Base-by-base conservation (phyloP, 2,888 invertebrate genomes). In the Lagria hirta region DNA sequence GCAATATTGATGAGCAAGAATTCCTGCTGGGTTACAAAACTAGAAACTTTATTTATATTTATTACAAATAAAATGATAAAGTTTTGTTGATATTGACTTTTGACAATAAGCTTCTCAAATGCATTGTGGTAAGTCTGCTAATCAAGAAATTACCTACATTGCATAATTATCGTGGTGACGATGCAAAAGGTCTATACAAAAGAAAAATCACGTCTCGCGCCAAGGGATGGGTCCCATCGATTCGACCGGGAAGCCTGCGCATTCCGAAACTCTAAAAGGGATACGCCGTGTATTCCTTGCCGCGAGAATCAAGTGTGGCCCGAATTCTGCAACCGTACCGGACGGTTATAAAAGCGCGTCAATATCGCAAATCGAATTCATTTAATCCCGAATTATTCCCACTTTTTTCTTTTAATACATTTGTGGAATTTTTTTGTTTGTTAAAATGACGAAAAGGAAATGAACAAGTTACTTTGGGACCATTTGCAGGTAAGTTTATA, bases 201-300 rank as follows among this genome's bases (percentile, higher is more conserved):
- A 49, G 44, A 51, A 46, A 43, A 53, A 53, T 53, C 49, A 59
- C 56, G 54, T 58, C 57, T 55, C 52, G 49, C 50, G 43, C 20
- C 27, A 57, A 55, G 69, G 68, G 68, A 68, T 68, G 69, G 68
- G 67, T 68, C 65, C 58, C 68, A 69, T 70, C 69, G 69, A 70
- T 70, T 69, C 62, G 56, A 59, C 51, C 51, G 48, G 48, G 55
- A 62, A 61, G 66, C 67, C 57, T 51, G 69, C 70, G 68, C 61
- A 57, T n/a, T n/a, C 51, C 32, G 42, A 37, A 51, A 50, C 43
- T 52, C 26, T 37, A 52, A 58, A 57, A 58, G 59, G 63, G 59
- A 54, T 55, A 57, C 57, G 60, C 54, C 57, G 62, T 58, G 55
- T 55, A 56, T 49, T 50, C 57, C 52, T 57, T 61, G 57, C 58